These are phyloP conservation scores for Rynchops niger DNA, from an alignment of 2,113 vertebrate species.

Conservation along the genomic window DNA sequence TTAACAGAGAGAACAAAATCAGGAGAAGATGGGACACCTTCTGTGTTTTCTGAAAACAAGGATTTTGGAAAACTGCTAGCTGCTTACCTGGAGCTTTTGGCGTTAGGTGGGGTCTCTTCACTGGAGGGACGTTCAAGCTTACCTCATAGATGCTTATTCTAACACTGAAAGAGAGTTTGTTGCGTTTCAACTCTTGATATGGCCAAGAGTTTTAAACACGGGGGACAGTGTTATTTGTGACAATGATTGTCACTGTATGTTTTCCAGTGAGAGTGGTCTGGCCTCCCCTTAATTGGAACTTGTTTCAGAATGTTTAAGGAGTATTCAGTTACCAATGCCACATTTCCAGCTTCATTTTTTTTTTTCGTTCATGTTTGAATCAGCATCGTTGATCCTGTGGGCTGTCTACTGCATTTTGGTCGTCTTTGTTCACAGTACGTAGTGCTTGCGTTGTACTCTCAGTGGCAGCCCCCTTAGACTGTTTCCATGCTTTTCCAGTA, in stretches of 20 bases:
- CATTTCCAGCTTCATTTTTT: neutral
- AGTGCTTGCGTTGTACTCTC: neutral
- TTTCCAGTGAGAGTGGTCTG: neutral
- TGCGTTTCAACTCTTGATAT: neutral
- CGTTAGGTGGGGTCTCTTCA: neutral
- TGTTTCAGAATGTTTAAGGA: neutral
- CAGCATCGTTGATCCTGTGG: neutral
- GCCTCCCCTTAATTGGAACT: neutral
- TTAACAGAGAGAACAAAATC: neutral
- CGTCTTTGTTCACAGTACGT: neutral
- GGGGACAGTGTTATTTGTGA: neutral
- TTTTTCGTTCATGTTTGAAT: neutral
- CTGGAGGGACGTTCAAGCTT: neutral
- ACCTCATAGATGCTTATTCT: neutral
- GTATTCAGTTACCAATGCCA: neutral
- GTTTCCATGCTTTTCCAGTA: neutral
- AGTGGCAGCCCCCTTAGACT: neutral
- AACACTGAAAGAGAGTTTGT: rapidly evolving
- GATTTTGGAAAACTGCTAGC: neutral
- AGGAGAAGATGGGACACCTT: neutral
- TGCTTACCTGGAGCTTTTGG: neutral
- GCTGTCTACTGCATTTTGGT: neutral
- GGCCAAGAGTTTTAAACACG: neutral
- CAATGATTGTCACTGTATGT: neutral
- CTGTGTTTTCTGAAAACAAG: neutral